A percentile compares a stretch with the other conserved stretches of the same genome.
phyloP scores from a whole-genome alignment of 2,797 vertebrate genomes.

The Lutjanus argentimaculatus region DNA sequence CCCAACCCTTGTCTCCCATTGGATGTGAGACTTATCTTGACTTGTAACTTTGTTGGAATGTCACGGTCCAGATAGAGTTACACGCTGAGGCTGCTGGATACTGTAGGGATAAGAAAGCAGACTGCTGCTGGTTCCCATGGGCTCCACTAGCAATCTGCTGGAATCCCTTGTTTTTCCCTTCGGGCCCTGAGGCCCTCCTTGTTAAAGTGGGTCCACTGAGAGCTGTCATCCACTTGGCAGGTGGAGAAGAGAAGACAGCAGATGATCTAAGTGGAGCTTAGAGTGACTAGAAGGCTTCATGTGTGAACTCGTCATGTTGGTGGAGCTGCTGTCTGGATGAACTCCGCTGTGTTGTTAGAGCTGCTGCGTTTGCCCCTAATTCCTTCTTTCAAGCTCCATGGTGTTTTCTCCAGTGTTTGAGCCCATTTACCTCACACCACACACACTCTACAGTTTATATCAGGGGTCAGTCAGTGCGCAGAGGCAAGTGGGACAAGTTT shows the following conservation, averaged over 20 bases:
- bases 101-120: slow-evolving; percentile 47
- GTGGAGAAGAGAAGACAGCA: slow-evolving; percentile 66
- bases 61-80: slow-evolving; percentile 56
- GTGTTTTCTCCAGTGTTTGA: background rate
- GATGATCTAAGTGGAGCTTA: slow-evolving; percentile 65
- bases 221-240: slow-evolving; percentile 71
- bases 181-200: slow-evolving; percentile 58
- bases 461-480: background rate
- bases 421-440: slow-evolving; percentile 10
- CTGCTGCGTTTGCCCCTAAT: slow-evolving; percentile 29
- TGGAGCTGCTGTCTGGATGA: slow-evolving; percentile 48
- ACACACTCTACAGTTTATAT: background rate
- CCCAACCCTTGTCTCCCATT: slow-evolving; percentile 30
- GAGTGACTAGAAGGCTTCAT: slow-evolving; percentile 61
- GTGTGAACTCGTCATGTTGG: slow-evolving; percentile 54
- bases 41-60: slow-evolving; percentile 58
- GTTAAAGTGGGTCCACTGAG: slow-evolving; percentile 70
- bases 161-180: slow-evolving; percentile 58
- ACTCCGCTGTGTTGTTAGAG: slow-evolving; percentile 42
- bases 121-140: slow-evolving; percentile 53
- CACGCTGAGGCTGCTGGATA: slow-evolving; percentile 38
- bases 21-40: slow-evolving; percentile 46
- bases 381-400: slow-evolving; percentile 5
- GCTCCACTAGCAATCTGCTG: slow-evolving; percentile 57
- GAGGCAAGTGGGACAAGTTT: background rate